Percentiles rank a stretch among this genome's conserved stretches.
These are phyloP conservation scores for Linnaemya vulpina DNA, from an alignment of 2,888 invertebrate species.

Conservation along the genomic window DNA sequence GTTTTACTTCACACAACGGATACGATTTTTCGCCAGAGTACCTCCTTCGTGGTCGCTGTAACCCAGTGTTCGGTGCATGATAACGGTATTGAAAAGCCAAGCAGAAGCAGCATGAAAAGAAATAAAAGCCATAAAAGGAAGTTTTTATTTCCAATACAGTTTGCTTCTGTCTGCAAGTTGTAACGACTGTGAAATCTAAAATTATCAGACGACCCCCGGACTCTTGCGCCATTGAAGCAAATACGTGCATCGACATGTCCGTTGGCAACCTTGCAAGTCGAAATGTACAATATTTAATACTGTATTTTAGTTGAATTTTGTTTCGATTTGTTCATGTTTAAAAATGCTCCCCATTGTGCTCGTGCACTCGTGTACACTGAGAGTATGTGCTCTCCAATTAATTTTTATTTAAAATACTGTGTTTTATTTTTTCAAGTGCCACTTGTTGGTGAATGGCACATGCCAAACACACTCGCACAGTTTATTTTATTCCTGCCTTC, in stretches of 20 bases:
- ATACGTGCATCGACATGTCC: conserved; percentile 11
- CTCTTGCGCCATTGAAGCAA: conserved; percentile 6
- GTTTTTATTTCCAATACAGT: no score
- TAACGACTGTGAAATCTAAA: no score
- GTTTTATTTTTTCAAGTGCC: conserved; percentile 71
- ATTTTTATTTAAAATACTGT: conserved; percentile 73
- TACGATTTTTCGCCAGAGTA: no score
- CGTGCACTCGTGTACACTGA: conserved; percentile 50
- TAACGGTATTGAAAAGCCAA: no score
- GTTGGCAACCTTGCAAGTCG: conserved; percentile 62
- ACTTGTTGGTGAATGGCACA: conserved; percentile 72
- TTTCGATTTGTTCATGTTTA: conserved; percentile 68
- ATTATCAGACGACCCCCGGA: conserved; percentile 22
- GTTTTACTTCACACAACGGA: no score
- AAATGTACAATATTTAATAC: conserved; percentile 64
- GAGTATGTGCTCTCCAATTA: conserved; percentile 71
- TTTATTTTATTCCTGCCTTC: conserved; percentile 51
- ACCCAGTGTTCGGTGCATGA: no score
- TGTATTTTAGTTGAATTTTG: conserved; percentile 71
- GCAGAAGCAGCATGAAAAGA: neutral
- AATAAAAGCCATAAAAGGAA: no score
- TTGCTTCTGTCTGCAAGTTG: no score
- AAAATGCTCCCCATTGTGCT: conserved; percentile 59
- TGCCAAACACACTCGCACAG: conserved; percentile 69
- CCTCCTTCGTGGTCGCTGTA: no score